Percentiles rank a stretch among this genome's conserved stretches.
These are phyloP conservation scores for Spinus pinus DNA, from an alignment of 2,797 vertebrate genomes.

Conservation along the genomic window DNA sequence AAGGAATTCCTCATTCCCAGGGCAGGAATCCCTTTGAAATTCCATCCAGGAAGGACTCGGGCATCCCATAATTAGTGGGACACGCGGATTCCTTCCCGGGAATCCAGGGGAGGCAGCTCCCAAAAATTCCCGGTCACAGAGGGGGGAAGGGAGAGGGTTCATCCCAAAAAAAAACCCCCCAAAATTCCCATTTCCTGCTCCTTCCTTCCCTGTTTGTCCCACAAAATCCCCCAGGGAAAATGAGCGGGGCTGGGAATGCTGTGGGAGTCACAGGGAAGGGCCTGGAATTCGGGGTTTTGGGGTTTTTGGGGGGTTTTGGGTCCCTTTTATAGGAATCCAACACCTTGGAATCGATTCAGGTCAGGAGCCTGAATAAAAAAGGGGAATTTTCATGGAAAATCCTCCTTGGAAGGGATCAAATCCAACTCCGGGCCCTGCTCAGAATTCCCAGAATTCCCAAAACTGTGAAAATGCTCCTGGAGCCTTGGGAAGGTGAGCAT, in stretches of 20 bases:
- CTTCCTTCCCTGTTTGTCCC: background rate
- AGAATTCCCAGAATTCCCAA: background rate
- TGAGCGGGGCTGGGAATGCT: background rate
- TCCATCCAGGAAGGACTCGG: background rate
- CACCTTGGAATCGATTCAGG: background rate
- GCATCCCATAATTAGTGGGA: background rate
- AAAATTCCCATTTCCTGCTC: background rate
- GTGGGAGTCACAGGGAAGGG: background rate
- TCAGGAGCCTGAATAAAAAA: background rate
- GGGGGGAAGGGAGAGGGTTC: background rate
- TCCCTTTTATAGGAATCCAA: background rate
- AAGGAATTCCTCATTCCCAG: background rate
- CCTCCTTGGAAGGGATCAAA: background rate
- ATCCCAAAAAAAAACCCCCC: background rate
- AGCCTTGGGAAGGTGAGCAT: background rate
- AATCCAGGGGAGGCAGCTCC: background rate
- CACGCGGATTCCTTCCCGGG: background rate
- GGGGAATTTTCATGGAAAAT: background rate
- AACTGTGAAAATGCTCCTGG: background rate
- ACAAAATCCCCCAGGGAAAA: background rate
- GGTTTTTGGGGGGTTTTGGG: background rate
- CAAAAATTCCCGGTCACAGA: background rate
- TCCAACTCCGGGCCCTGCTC: accelerated
- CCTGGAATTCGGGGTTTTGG: accelerated
- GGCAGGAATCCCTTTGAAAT: background rate